Conservation (phyloP, 2,888 invertebrate species). For the Netelia virgata region DNA sequence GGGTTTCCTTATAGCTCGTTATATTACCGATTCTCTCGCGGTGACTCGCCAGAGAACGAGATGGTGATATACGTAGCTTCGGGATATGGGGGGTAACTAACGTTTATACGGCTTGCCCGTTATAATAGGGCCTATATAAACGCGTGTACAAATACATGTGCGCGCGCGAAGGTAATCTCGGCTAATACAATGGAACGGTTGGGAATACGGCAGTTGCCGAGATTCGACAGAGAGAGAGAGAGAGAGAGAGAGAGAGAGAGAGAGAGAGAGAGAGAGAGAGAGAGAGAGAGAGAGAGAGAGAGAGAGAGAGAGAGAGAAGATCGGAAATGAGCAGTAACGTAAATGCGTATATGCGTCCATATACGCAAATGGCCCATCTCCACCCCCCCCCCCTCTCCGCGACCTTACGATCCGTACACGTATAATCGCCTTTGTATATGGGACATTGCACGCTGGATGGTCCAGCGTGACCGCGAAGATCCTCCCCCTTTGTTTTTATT, state of each 20-base stretch:
- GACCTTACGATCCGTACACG: neutral
- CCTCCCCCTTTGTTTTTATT: neutral
- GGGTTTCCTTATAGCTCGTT: conserved; percentile 52
- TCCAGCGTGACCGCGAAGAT: neutral
- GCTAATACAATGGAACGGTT: conserved; percentile 61
- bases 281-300: neutral
- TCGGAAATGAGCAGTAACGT: conserved; percentile 56
- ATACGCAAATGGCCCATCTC: conserved; percentile 20
- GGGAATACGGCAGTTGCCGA: conserved; percentile 38
- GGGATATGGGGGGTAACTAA: conserved; percentile 40
- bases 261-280: conserved; percentile 6
- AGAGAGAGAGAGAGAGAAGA: conserved; percentile 21
- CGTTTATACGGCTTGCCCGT: conserved; percentile 48
- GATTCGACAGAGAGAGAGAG: neutral
- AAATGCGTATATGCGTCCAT: conserved; percentile 48
- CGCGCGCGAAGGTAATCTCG: conserved; percentile 56
- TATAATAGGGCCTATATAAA: conserved; percentile 22
- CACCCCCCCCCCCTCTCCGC: conserved; percentile 6
- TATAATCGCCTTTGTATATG: neutral
- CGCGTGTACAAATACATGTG: neutral
- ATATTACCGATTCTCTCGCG: conserved; percentile 31
- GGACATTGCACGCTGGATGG: neutral
- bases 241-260: conserved; percentile 2
- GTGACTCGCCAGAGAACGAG: conserved; percentile 17
- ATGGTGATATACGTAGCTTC: conserved; percentile 1